These are phyloP conservation scores for Cephonodes hylas DNA, from an alignment of 2,888 invertebrate species.

Conservation along the genomic window DNA sequence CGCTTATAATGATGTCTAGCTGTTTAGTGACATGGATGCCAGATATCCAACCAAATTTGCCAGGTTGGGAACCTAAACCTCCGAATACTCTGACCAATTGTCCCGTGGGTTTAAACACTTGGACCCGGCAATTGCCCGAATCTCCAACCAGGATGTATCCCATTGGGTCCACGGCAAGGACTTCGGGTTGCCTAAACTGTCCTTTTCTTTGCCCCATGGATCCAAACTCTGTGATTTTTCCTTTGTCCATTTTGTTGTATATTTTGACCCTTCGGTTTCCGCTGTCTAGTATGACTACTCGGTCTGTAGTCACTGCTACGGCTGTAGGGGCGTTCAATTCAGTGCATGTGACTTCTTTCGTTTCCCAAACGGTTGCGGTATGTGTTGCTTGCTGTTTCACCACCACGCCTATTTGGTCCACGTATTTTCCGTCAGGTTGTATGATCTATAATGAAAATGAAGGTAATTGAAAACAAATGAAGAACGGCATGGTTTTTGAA, in stretches of 20 bases:
- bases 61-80: slow-evolving; percentile 63
- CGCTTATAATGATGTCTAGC: slow-evolving; percentile 83
- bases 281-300: slow-evolving; percentile 83
- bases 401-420: slow-evolving; percentile 82
- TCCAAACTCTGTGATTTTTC: slow-evolving; percentile 83
- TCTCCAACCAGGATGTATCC: slow-evolving; percentile 90
- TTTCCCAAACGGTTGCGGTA: slow-evolving; percentile 58
- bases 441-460: slow-evolving; percentile 66
- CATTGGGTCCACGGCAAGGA: slow-evolving; percentile 85
- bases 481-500: background rate
- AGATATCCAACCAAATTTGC: slow-evolving; percentile 86
- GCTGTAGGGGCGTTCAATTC: slow-evolving; percentile 87
- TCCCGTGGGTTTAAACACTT: slow-evolving; percentile 87
- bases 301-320: slow-evolving; percentile 82
- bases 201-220: slow-evolving; percentile 84
- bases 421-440: slow-evolving; percentile 81
- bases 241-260: slow-evolving; percentile 76
- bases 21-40: slow-evolving; percentile 83
- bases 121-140: slow-evolving; percentile 88
- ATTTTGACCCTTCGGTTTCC: slow-evolving; percentile 86
- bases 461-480: background rate
- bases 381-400: slow-evolving; percentile 48
- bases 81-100: slow-evolving; percentile 85
- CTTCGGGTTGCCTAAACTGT: slow-evolving; percentile 88
- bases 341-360: slow-evolving; percentile 60